Conservation (phyloP, 2,797 vertebrate species). For the Spea hammondii region DNA sequence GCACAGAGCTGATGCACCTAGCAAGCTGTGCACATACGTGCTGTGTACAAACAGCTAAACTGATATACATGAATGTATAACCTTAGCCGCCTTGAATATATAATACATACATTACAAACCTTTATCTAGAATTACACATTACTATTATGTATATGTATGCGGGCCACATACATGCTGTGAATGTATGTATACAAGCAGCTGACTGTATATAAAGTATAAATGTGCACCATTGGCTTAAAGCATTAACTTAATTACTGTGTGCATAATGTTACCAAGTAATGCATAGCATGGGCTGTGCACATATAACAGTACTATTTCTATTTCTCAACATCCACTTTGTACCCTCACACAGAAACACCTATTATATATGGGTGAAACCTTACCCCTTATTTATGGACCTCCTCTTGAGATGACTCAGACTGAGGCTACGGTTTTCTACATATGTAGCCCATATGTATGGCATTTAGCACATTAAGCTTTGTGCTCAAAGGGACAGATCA, state of each 20-base stretch:
- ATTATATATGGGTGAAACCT: too few species aligned
- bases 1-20: constrained; percentile 59
- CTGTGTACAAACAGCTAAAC: constrained; percentile 38
- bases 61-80: neutral
- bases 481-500: too few species aligned
- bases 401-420: too few species aligned
- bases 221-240: constrained; percentile 8
- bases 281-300: too few species aligned
- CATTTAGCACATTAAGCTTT: too few species aligned
- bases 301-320: too few species aligned
- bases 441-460: too few species aligned
- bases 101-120: neutral
- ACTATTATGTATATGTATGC: constrained; percentile 7
- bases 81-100: neutral
- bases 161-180: constrained; percentile 13
- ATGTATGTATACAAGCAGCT: neutral
- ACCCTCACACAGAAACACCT: too few species aligned
- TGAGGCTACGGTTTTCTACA: too few species aligned
- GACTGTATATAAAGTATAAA: neutral
- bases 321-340: too few species aligned
- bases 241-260: constrained; percentile 22
- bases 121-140: constrained; percentile 7
- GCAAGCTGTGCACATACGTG: constrained; percentile 49
- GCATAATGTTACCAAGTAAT: too few species aligned
- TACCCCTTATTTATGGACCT: too few species aligned